A percentile compares a stretch with the other conserved stretches of the same genome.
These are phyloP conservation scores for Pemphigus obesinymphae DNA, from an alignment of 1,140 invertebrate species.

Conservation along the genomic window DNA sequence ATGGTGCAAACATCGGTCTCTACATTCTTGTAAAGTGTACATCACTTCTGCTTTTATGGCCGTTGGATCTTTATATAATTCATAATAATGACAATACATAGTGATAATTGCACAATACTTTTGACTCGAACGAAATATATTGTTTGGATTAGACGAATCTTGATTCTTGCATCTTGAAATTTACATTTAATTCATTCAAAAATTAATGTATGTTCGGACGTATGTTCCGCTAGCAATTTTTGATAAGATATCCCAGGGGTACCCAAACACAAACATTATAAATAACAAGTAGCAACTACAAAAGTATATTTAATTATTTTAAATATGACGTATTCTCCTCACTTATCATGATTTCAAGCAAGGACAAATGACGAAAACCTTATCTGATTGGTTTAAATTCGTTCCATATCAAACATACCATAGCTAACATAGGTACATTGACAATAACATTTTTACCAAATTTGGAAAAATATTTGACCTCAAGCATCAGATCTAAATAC, in stretches of 20 bases:
- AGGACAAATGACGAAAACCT: conserved; percentile 7
- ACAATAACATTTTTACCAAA: conserved; percentile 8
- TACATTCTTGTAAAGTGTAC: conserved; percentile 17
- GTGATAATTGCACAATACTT: background rate
- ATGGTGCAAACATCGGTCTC: conserved; percentile 4
- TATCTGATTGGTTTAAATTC: conserved; percentile 29
- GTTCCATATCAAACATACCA: background rate
- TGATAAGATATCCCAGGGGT: no score
- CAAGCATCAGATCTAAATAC: background rate
- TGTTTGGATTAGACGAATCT: no score
- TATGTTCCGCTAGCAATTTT: no score
- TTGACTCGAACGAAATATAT: no score
- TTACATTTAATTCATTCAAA: no score
- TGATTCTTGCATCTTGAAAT: no score
- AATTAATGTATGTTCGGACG: no score
- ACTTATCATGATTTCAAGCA: conserved; percentile 22
- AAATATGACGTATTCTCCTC: conserved; percentile 12
- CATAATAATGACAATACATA: background rate
- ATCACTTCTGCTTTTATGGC: conserved; percentile 13
- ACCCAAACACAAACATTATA: no score
- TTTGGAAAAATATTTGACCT: conserved; percentile 21
- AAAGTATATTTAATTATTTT: background rate
- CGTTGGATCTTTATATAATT: background rate
- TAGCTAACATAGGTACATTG: background rate
- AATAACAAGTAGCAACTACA: no score